phyloP scores from a whole-genome alignment of 2,113 vertebrate genomes.

The Psephotus haematonotus region DNA sequence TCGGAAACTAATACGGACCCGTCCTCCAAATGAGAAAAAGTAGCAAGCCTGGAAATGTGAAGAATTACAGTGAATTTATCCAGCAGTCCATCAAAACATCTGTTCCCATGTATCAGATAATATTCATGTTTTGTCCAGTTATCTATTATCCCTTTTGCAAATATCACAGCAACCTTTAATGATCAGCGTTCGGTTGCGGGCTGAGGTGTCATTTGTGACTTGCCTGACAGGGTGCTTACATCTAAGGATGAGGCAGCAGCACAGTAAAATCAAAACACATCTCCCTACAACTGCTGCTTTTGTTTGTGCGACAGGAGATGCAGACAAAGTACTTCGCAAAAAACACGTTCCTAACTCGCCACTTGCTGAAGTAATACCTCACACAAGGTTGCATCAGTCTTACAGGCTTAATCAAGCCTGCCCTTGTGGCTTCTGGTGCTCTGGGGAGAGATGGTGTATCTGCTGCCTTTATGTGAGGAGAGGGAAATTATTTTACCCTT shows the following conservation, averaged over 20 bases:
- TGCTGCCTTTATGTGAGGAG: constrained; percentile 21
- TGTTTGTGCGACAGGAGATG: background rate
- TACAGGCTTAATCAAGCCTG: constrained; percentile 12
- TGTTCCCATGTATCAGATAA: background rate
- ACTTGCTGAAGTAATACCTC: constrained; percentile 34
- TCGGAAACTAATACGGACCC: constrained; percentile 18
- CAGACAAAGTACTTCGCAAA: constrained; percentile 2
- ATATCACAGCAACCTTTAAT: background rate
- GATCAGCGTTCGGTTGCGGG: background rate
- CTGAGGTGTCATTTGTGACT: background rate
- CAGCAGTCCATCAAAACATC: background rate
- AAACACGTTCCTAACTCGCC: constrained; percentile 12
- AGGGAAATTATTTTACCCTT: constrained; percentile 59
- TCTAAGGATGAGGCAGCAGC: background rate
- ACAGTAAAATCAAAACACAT: background rate
- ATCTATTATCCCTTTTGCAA: constrained; percentile 10
- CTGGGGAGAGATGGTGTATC: constrained; percentile 39
- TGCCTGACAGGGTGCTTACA: background rate
- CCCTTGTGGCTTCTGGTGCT: constrained; percentile 30
- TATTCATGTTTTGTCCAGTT: background rate
- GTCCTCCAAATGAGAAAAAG: constrained; percentile 26
- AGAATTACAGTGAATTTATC: background rate
- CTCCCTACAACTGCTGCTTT: background rate
- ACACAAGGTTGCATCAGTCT: constrained; percentile 57
- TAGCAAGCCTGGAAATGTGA: background rate